Evolutionary conservation across 2,888 invertebrate genomes (phyloP).

Genomic region (Melieria omissa): DNA sequence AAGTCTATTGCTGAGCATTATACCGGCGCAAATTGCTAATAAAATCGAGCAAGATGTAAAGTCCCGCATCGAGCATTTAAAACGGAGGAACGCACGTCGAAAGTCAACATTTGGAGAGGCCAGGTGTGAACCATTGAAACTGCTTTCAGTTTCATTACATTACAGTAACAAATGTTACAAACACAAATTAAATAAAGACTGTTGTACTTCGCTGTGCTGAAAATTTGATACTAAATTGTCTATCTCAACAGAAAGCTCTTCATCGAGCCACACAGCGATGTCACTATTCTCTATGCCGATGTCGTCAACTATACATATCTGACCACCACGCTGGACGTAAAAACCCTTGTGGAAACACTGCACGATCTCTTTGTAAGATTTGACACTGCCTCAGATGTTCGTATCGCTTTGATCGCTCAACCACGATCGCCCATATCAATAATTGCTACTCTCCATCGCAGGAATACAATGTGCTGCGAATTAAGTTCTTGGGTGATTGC

Average conservation of each 20-base stretch:
- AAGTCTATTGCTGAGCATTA: constrained; percentile 84
- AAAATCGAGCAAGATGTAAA: constrained; percentile 72
- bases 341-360: constrained; percentile 85
- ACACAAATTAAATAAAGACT: no score
- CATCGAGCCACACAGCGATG: constrained; percentile 87
- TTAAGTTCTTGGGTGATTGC: constrained; percentile 94
- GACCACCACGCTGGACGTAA: constrained; percentile 83
- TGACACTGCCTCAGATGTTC: constrained; percentile 88
- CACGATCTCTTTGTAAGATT: constrained; percentile 93
- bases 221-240: neutral
- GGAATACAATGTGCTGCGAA: constrained; percentile 82
- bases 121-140: constrained; percentile 3
- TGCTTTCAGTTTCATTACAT: no score
- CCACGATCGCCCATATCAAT: constrained; percentile 34
- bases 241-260: constrained; percentile 77
- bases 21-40: constrained; percentile 85
- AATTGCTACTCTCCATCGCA: constrained; percentile 52
- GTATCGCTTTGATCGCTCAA: neutral
- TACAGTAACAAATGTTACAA: no score
- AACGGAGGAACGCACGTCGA: constrained; percentile 56
- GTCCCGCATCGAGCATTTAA: constrained; percentile 70
- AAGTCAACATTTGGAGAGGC: constrained; percentile 1
- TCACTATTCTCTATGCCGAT: constrained; percentile 91
- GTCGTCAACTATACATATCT: constrained; percentile 87
- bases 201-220: no score